Conservation (phyloP, 2,113 vertebrate genomes). For the Antechinus stuartii region DNA sequence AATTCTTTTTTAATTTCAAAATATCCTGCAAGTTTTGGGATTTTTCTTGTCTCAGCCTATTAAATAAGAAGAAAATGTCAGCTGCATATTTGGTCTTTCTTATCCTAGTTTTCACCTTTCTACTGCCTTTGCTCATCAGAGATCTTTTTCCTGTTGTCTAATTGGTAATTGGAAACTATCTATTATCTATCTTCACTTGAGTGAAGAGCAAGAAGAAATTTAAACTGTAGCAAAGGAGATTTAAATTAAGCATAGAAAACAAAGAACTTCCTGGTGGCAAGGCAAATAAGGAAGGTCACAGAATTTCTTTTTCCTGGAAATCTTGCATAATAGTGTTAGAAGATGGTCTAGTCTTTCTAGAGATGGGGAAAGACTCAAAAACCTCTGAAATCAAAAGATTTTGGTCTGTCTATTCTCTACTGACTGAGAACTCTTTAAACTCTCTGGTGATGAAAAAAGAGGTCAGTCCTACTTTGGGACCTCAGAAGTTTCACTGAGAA, state of each 20-base stretch:
- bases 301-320: neutral
- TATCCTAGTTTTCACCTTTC: neutral
- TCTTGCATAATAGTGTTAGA: neutral
- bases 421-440: too few species aligned
- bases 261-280: neutral
- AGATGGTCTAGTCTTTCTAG: neutral
- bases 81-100: neutral
- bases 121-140: neutral
- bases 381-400: neutral
- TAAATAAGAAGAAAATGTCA: neutral
- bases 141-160: neutral
- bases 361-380: neutral
- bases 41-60: neutral
- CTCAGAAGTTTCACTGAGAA: neutral
- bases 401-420: neutral
- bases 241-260: conserved; percentile 6
- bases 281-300: neutral
- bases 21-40: neutral
- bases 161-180: neutral
- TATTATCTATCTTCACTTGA: neutral
- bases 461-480: too few species aligned
- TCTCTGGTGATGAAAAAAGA: neutral
- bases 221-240: neutral
- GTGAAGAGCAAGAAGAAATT: neutral
- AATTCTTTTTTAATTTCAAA: neutral